phyloP scores from a whole-genome alignment of 2,797 vertebrate species.

The Phataginus tricuspis region DNA sequence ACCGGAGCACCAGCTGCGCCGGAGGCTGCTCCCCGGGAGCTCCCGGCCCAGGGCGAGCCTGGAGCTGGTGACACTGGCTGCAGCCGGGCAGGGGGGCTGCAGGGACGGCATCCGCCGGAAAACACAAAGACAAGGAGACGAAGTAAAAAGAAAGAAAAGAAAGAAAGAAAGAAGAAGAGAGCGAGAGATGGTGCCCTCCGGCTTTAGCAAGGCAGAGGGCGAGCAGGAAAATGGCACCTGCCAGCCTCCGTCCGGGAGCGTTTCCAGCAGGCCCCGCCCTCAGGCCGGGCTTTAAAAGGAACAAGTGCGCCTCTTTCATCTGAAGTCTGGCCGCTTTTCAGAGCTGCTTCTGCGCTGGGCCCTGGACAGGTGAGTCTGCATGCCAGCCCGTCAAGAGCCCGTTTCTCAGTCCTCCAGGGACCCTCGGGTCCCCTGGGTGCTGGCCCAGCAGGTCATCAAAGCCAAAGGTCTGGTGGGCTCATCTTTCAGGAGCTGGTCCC shows the following conservation, averaged over 20 bases:
- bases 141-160: not conserved
- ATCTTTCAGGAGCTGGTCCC: not conserved
- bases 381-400: not conserved
- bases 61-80: too few species aligned
- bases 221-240: not conserved
- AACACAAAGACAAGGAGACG: not conserved
- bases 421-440: accelerated
- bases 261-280: not conserved
- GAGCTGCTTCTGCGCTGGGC: not conserved
- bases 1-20: too few species aligned
- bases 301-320: not conserved
- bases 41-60: not conserved
- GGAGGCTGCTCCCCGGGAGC: not conserved
- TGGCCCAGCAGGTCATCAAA: not conserved
- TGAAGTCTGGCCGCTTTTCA: not conserved
- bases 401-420: not conserved
- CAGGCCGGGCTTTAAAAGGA: not conserved
- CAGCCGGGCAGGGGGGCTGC: not conserved
- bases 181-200: accelerated
- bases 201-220: not conserved
- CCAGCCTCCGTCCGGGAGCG: not conserved
- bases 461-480: not conserved
- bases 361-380: not conserved
- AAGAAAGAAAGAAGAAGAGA: not conserved
- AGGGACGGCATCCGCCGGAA: not conserved